Percentiles rank a stretch among this genome's conserved stretches.
Evolutionary conservation across 2,797 vertebrate species (phyloP).

Genomic region (Pogonophryne albipinna): DNA sequence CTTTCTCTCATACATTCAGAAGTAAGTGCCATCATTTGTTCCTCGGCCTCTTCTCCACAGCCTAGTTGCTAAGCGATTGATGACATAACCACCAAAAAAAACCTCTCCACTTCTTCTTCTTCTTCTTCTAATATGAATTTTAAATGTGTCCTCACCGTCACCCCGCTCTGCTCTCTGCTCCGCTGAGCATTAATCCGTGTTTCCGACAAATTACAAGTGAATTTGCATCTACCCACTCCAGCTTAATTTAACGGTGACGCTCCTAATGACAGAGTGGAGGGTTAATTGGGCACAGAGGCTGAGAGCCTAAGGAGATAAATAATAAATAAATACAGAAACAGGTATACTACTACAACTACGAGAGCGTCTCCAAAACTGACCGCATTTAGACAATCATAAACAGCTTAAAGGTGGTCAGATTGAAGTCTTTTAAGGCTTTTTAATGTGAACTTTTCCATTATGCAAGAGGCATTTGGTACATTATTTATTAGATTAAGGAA

Average conservation of each 20-base stretch:
- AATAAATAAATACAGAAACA: too few species aligned
- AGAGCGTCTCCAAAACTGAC: too few species aligned
- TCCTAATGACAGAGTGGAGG: slow-evolving; percentile 26
- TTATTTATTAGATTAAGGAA: too few species aligned
- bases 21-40: neutral
- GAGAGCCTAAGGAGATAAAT: too few species aligned
- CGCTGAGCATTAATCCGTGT: slow-evolving; percentile 47
- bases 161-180: slow-evolving; percentile 16
- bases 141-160: slow-evolving; percentile 17
- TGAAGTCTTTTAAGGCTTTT: too few species aligned
- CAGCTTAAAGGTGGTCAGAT: too few species aligned
- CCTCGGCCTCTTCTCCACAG: neutral
- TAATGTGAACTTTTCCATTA: too few species aligned
- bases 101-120: slow-evolving; percentile 12
- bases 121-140: slow-evolving; percentile 32
- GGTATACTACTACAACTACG: too few species aligned
- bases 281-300: too few species aligned
- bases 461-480: too few species aligned
- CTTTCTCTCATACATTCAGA: neutral
- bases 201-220: slow-evolving; percentile 51
- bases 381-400: too few species aligned
- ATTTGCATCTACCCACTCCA: slow-evolving; percentile 47
- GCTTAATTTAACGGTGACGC: slow-evolving; percentile 30
- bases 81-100: slow-evolving; percentile 22
- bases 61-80: slow-evolving; percentile 49